Conservation (phyloP, 2,113 vertebrate genomes). For the Chlamydotis undulata region DNA sequence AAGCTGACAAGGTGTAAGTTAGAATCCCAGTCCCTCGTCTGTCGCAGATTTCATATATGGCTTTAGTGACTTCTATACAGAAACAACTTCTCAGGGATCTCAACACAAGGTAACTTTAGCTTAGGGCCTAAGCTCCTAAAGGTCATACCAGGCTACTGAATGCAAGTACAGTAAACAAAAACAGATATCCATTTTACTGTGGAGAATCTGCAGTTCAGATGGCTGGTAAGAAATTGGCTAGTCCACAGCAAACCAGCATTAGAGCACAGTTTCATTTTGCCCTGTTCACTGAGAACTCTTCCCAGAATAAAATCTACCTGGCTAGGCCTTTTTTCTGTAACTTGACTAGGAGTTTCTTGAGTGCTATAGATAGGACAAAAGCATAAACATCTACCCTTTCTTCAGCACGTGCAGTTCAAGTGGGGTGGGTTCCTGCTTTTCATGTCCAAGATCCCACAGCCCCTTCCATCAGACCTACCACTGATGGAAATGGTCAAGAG, state of each 20-base stretch:
- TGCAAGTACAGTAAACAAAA: background rate
- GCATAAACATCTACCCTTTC: background rate
- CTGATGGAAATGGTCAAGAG: background rate
- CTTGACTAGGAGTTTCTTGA: background rate
- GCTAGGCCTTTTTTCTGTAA: background rate
- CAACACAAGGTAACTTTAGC: background rate
- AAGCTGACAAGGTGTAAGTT: background rate
- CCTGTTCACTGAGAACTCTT: background rate
- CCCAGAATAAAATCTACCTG: background rate
- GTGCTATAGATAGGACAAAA: background rate
- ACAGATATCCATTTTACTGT: accelerated
- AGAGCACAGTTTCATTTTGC: background rate
- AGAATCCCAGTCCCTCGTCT: background rate
- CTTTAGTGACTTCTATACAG: background rate
- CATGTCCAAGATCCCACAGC: background rate
- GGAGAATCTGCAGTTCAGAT: background rate
- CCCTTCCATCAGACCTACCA: background rate
- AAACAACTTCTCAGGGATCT: background rate
- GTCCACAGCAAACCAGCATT: accelerated
- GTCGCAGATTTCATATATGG: background rate
- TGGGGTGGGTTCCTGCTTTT: background rate
- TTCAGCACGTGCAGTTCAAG: background rate
- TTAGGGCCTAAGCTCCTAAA: background rate
- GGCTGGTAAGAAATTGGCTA: background rate
- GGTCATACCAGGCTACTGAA: background rate